Base-by-base conservation (phyloP, 2,888 invertebrate genomes). In the Lithophane ornitopus region DNA sequence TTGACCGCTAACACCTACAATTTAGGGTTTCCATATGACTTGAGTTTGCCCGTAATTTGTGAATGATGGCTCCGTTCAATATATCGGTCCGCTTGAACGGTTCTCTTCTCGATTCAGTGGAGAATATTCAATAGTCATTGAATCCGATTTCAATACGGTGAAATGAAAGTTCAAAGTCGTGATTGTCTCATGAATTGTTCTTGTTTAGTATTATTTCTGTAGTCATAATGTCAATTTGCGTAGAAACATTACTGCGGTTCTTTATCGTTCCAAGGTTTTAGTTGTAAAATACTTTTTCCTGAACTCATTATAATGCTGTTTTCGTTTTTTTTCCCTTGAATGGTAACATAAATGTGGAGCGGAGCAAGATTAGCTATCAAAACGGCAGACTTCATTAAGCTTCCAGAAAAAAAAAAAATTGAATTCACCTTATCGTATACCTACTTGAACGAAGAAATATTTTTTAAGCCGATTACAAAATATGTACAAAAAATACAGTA, bases 21-120 rank as follows among this genome's bases (percentile, higher is more conserved):
- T 82, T 74, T 85, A 74, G 69, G 58, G 77, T 74, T 80, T 80
- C 59, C 58, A 70, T 62, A 6, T 78, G 77, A 76, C 76, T 80
- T 71, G 74, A 67, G 63, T 66, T 70, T 63, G 71, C 61, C 70
- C 74, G 28, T 76, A 74, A 83, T 76, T 77, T 73, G 68, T 63
- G 54, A 67, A 70, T 66, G 62, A 54, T 78, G 26, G 58, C 39
- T 59, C 46, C 58, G 63, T 65, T 65, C 54, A 59, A 62, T 70
- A 66, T 54, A 69, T 52, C 58, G 41, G 19, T 62, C n/a, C 41
- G 46, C 54, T 82, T 72, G 41, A 76, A 61, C 34, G 54, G 26
- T n/a, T 74, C 73, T 59, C 41, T 67, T 58, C 54, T 68, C 44
- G 28, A 56, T 58, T 67, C 52, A 61, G 16, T 59, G 52, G 39